Evolutionary conservation across 2,888 invertebrate genomes (phyloP), one percentile per base, ranked within the genome.

Genomic region (Drosophila engyochracea): DNA sequence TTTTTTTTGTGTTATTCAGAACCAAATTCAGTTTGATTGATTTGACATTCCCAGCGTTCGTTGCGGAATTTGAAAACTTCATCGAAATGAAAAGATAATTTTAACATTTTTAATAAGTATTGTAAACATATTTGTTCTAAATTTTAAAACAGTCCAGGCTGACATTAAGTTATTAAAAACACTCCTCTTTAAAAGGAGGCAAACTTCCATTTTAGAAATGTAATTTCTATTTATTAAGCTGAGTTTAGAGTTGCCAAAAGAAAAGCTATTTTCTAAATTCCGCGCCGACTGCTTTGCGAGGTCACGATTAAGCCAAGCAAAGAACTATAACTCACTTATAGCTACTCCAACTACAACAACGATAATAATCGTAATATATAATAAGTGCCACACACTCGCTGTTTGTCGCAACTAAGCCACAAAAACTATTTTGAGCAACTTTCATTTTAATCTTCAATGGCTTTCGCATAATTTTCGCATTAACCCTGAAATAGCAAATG

Each of bases 401-500:
- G 47, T 14, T 55, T 55, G 25, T n/a, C n/a, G 28, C 19, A 39
- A 39, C 55, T 14, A 37, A 6, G 37, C 55, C 37, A 28, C 37
- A 30, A n/a, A 16, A 52, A n/a, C 28, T 4, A 30, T 30, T 52
- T 52, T 19, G 5, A 10, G 35, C 3, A n/a, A 30, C 9, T 41
- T 57, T n/a, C 39, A 16, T 49, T 58, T 31, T 12, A 49, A 31
- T n/a, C 30, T 41, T 58, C 16, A 51, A 19, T 30, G 10, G 9
- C 4, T 30, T 52, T 35, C 28, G 66, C 69, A 66, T 66, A 66
- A 66, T 52, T 66, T 69, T 52, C 67, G 47, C 60, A 68, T 63
- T 65, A 66, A 28, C 37, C 22, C 49, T 35, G 51, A 71, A 52
- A 30, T 31, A 31, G 14, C 53, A 53, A 62, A 55, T 60, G 35